These are phyloP conservation scores for Rhea americana DNA, from an alignment of 2,113 vertebrate species.

Conservation along the genomic window DNA sequence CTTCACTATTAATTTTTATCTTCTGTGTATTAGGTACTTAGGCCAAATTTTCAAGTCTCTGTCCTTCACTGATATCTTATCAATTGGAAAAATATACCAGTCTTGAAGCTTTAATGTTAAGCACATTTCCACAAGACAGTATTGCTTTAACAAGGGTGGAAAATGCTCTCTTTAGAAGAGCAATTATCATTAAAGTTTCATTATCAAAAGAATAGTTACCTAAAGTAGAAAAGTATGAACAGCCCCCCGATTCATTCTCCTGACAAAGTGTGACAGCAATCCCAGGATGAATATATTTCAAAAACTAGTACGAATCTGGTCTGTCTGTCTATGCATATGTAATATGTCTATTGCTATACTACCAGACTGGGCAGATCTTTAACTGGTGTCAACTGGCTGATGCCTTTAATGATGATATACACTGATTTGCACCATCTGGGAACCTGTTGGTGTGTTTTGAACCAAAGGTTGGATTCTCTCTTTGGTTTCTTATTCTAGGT, in stretches of 20 bases:
- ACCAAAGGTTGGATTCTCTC: not conserved
- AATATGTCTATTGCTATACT: not conserved
- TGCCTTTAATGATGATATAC: conserved; percentile 10
- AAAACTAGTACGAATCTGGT: conserved; percentile 41
- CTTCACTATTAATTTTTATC: conserved; percentile 54
- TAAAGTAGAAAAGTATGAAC: conserved; percentile 71
- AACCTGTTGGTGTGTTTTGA: not conserved
- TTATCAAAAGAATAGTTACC: conserved; percentile 74
- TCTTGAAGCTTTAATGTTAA: conserved; percentile 67
- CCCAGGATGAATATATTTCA: conserved; percentile 64
- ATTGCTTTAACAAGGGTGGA: conserved; percentile 75
- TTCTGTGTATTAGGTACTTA: conserved; percentile 25
- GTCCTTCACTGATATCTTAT: conserved; percentile 58
- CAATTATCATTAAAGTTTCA: conserved; percentile 77
- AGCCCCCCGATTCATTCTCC: conserved; percentile 25
- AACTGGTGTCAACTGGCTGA: not conserved
- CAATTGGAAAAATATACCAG: conserved; percentile 48
- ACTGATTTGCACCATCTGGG: not conserved
- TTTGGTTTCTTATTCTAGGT: not conserved
- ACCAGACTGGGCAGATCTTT: conserved; percentile 18
- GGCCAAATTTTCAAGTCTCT: conserved; percentile 45
- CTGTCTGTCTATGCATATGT: conserved; percentile 38
- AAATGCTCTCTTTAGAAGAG: conserved; percentile 73
- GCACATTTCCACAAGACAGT: conserved; percentile 74
- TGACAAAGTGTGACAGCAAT: conserved; percentile 37